Base-by-base conservation (phyloP, 2,113 vertebrate species). In the Etheostoma spectabile region DNA sequence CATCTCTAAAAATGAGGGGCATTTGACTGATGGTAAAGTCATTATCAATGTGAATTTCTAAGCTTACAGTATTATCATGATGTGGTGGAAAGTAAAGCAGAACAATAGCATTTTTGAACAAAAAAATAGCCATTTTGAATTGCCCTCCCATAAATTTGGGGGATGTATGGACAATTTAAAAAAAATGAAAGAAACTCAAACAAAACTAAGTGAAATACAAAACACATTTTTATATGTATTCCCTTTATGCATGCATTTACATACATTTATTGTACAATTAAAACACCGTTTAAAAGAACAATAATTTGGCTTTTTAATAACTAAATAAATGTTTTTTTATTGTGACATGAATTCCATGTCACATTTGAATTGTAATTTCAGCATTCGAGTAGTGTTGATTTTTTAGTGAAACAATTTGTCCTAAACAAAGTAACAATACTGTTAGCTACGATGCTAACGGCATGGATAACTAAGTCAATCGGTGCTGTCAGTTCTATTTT, bases 1-100 rank as follows among this genome's bases (percentile, higher is more conserved):
- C 12, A 30, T 1, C 0, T 57, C 5, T 27, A 19, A 4, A 10
- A 6, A 38, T 16, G 1, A 18, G n/a, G 0, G 16, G 4, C 8
- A 16, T 38, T n/a, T 24, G 22, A 16, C 48, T 7, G 8, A 52
- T 8, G 30, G 19, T 42, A 42, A 10, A 42, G 38, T 8, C 38
- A 11, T 42, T 42, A 42, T 48, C 18, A 18, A 19, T 30, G 16
- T 49, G 10, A 11, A 42, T 42, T 48, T 48, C 30, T 22, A 3
- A 12, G 15, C 38, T 42, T 11, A 42, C 22, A 27, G 18, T 46
- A 6, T 27, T 65, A 8, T 16, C 8, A 64, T 65, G 42, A 4
- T 18, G 45, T n/a, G 48, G 38, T 10, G 8, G 38, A 11, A 42
- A 42, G 10, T 42, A 42, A 11, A 42, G 38, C 38, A 42, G 38